Conservation (phyloP, 2,888 invertebrate species). For the Scaptomyza cyrtandrae region DNA sequence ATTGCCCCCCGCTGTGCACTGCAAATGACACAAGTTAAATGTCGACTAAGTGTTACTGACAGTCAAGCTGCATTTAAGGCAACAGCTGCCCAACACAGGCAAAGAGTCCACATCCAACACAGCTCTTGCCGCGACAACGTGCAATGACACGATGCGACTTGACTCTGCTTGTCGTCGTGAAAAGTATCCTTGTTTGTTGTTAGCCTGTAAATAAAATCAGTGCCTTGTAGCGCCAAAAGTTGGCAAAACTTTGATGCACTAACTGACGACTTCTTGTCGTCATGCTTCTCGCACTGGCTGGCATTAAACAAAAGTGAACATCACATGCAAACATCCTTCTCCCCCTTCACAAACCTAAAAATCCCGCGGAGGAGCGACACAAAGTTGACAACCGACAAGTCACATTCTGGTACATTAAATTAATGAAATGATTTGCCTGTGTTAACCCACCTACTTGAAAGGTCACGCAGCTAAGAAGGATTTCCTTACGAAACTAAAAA, state of each 20-base stretch:
- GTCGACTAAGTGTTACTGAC: slow-evolving; percentile 73
- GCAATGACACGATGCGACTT: slow-evolving; percentile 22
- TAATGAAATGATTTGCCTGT: slow-evolving; percentile 72
- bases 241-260: slow-evolving; percentile 68
- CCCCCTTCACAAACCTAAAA: slow-evolving; percentile 5
- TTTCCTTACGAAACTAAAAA: slow-evolving; percentile 51
- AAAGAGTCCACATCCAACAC: slow-evolving; percentile 1
- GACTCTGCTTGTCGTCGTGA: slow-evolving; percentile 38
- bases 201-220: slow-evolving; percentile 67
- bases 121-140: background rate
- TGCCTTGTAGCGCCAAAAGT: slow-evolving; percentile 58
- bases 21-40: slow-evolving; percentile 77
- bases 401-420: slow-evolving; percentile 75
- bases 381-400: slow-evolving; percentile 80
- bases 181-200: slow-evolving; percentile 46
- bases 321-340: background rate
- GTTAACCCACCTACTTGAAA: background rate
- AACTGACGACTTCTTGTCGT: slow-evolving; percentile 65
- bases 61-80: slow-evolving; percentile 52
- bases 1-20: slow-evolving; percentile 25
- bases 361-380: slow-evolving; percentile 43
- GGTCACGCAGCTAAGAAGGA: slow-evolving; percentile 32
- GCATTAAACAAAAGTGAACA: slow-evolving; percentile 75
- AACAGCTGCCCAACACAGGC: slow-evolving; percentile 36
- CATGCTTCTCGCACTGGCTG: slow-evolving; percentile 12